Evolutionary conservation across 2,888 invertebrate genomes (phyloP).

Genomic region (Xanthia togata): DNA sequence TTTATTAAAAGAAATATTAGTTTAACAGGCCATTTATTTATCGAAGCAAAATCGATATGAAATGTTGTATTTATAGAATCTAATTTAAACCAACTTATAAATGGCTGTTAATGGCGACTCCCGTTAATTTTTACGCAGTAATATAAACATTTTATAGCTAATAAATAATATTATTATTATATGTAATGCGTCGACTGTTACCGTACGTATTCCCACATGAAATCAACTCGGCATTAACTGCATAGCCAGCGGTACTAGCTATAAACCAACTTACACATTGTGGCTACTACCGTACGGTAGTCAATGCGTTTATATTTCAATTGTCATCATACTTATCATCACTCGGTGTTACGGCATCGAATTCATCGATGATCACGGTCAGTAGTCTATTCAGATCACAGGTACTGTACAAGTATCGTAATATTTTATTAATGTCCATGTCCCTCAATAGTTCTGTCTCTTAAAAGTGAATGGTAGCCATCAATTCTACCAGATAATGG

Average conservation of each 20-base stretch:
- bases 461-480: slow-evolving; percentile 20
- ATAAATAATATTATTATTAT: slow-evolving; percentile 31
- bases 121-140: slow-evolving; percentile 23
- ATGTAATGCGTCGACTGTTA: slow-evolving; percentile 29
- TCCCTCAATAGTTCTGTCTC: slow-evolving; percentile 8
- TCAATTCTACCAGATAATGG: slow-evolving; percentile 10
- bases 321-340: slow-evolving; percentile 33
- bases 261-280: slow-evolving; percentile 43
- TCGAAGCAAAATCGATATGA: neutral
- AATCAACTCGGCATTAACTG: slow-evolving; percentile 52
- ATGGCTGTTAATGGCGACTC: neutral
- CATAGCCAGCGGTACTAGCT: slow-evolving; percentile 57
- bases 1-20: slow-evolving; percentile 34
- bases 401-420: neutral
- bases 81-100: slow-evolving; percentile 8
- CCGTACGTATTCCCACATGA: slow-evolving; percentile 52
- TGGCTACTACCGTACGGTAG: slow-evolving; percentile 24
- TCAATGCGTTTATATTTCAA: slow-evolving; percentile 25
- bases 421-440: slow-evolving; percentile 1
- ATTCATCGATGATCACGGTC: neutral
- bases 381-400: neutral
- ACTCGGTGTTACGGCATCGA: slow-evolving; percentile 20
- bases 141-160: slow-evolving; percentile 1
- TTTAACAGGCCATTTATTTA: slow-evolving; percentile 3
- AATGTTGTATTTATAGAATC: slow-evolving; percentile 25